These are phyloP conservation scores for Bembecia ichneumoniformis DNA, from an alignment of 2,888 invertebrate genomes.

Conservation along the genomic window DNA sequence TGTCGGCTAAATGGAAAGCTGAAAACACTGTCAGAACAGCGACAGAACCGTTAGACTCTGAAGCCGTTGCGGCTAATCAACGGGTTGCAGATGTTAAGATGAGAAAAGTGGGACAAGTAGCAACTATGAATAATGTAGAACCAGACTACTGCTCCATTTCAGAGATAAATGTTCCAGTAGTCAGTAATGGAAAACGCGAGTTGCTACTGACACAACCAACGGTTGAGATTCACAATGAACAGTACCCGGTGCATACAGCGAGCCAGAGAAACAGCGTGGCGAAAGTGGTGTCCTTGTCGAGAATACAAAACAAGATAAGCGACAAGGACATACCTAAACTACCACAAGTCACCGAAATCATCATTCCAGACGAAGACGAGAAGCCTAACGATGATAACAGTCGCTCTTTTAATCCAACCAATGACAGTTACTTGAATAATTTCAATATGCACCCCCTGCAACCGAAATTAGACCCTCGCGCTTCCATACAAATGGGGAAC, in stretches of 20 bases:
- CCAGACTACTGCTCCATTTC: conserved; percentile 85
- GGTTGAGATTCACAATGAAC: conserved; percentile 67
- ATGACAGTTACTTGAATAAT: conserved; percentile 53
- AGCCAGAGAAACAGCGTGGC: conserved; percentile 59
- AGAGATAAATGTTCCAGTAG: conserved; percentile 78
- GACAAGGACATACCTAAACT: conserved; percentile 79
- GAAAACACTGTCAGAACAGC: conserved; percentile 54
- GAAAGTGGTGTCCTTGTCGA: conserved; percentile 55
- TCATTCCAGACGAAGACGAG: conserved; percentile 77
- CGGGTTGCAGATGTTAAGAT: conserved; percentile 72
- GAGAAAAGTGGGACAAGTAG: conserved; percentile 67
- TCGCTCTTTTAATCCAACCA: conserved; percentile 42
- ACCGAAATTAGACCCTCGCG: conserved; percentile 62
- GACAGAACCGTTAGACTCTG: conserved; percentile 66
- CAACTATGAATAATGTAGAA: conserved; percentile 66
- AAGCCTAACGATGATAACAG: conserved; percentile 47
- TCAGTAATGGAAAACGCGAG: conserved; percentile 69
- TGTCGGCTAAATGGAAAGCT: conserved; percentile 77
- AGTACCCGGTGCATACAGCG: conserved; percentile 51
- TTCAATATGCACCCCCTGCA: conserved; percentile 56
- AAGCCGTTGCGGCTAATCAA: conserved; percentile 73
- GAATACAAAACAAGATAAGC: conserved; percentile 61
- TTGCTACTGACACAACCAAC: conserved; percentile 68
- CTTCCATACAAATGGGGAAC: conserved; percentile 74
- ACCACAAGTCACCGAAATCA: conserved; percentile 82